Evolutionary conservation across 2,888 invertebrate genomes (phyloP).

Genomic region (Autographa pulchrina): DNA sequence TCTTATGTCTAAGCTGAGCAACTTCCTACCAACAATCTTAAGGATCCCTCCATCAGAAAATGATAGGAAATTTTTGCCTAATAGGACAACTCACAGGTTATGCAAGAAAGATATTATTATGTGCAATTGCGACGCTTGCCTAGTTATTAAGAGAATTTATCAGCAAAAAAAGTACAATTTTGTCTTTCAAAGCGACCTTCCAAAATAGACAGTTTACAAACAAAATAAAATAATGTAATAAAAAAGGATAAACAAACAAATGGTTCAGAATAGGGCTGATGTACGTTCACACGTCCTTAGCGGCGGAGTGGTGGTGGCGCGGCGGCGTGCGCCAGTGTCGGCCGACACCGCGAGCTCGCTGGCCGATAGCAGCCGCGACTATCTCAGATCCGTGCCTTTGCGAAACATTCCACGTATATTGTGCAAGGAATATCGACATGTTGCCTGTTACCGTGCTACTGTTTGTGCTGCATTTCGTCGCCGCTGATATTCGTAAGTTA

Average conservation of each 20-base stretch:
- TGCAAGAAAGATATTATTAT: too few relatives aligned
- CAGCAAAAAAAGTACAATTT: too few relatives aligned
- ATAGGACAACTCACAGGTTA: too few relatives aligned
- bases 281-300: constrained; percentile 74
- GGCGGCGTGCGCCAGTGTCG: constrained; percentile 75
- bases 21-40: too few relatives aligned
- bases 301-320: constrained; percentile 64
- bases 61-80: too few relatives aligned
- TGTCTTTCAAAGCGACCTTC: too few relatives aligned
- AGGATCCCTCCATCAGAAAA: too few relatives aligned
- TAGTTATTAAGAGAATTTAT: too few relatives aligned
- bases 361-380: constrained; percentile 73
- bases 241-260: constrained; percentile 17
- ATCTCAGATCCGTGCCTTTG: constrained; percentile 64
- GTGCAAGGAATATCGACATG: constrained; percentile 78
- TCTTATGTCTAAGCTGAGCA: too few relatives aligned
- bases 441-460: constrained; percentile 74
- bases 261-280: constrained; percentile 71
- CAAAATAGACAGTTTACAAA: not conserved
- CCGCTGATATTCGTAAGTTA: constrained; percentile 85
- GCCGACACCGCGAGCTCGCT: constrained; percentile 80
- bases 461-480: constrained; percentile 76
- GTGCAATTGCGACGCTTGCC: too few relatives aligned
- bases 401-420: constrained; percentile 68
- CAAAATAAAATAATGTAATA: not conserved